Conservation (phyloP, 2,797 vertebrate species). For the Sebastes goodei region DNA sequence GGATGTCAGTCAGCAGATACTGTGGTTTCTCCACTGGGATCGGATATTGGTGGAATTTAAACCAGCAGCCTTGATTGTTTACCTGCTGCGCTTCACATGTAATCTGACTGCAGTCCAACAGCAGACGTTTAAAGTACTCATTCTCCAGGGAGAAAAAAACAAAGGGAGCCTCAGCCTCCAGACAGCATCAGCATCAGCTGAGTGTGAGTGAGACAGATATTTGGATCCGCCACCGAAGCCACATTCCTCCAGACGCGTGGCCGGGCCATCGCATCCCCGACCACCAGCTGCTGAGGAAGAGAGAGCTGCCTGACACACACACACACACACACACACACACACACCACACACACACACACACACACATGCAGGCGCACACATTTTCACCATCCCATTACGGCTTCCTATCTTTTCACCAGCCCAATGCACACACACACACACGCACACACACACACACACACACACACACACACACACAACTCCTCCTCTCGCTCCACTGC, state of each 20-base stretch:
- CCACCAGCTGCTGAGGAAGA: constrained; percentile 56
- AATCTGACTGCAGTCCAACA: background rate
- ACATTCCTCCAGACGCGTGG: constrained; percentile 60
- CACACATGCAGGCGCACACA: too few species aligned
- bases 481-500: constrained; percentile 18
- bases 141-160: background rate
- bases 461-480: background rate
- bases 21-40: background rate
- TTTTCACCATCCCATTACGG: background rate
- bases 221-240: constrained; percentile 33
- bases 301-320: constrained; percentile 17
- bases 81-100: background rate
- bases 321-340: background rate
- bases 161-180: background rate
- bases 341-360: background rate
- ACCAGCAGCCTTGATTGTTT: background rate
- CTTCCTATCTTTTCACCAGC: background rate
- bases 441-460: background rate
- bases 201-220: constrained; percentile 21
- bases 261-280: constrained; percentile 36
- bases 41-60: background rate
- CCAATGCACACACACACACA: background rate
- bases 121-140: background rate
- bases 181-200: constrained; percentile 18
- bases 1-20: background rate